phyloP scores from a whole-genome alignment of 1,140 invertebrate species.

The Fopius arisanus region DNA sequence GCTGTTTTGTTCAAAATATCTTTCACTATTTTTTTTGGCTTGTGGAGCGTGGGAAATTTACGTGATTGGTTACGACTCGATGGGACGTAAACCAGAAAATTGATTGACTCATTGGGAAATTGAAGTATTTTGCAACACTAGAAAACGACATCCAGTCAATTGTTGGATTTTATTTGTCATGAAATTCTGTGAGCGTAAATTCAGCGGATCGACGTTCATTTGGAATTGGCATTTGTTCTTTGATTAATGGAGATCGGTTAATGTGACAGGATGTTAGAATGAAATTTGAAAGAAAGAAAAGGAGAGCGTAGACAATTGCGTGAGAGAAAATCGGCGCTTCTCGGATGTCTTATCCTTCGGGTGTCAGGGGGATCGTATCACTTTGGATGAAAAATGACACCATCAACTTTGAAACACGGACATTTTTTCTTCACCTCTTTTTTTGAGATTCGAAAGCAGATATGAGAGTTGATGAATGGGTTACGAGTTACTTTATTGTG shows the following conservation, averaged over 20 bases:
- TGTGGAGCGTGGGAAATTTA: not conserved
- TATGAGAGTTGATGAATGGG: constrained; percentile 4
- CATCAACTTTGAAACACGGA: not conserved
- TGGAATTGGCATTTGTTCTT: not conserved
- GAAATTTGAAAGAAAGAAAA: not conserved
- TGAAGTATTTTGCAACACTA: not conserved
- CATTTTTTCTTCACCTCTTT: not conserved
- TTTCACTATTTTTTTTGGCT: not conserved
- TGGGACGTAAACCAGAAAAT: constrained; percentile 7
- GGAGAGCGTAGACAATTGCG: not conserved
- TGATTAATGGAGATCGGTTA: not conserved
- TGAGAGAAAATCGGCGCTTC: not conserved
- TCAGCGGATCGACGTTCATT: not conserved
- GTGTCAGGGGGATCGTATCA: not conserved
- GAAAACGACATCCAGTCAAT: not conserved
- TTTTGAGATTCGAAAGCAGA: not conserved
- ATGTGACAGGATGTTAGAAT: not conserved
- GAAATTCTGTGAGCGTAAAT: not conserved
- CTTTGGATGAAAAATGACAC: not conserved
- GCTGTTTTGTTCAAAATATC: not conserved
- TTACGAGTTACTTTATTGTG: not conserved
- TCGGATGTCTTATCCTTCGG: not conserved
- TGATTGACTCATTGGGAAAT: not conserved
- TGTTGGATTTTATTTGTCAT: not conserved
- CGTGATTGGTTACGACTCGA: not conserved